A percentile compares a stretch with the other conserved stretches of the same genome.
Conservation (phyloP, 2,888 invertebrate genomes). For the Acrocyrtus sp. region DNA sequence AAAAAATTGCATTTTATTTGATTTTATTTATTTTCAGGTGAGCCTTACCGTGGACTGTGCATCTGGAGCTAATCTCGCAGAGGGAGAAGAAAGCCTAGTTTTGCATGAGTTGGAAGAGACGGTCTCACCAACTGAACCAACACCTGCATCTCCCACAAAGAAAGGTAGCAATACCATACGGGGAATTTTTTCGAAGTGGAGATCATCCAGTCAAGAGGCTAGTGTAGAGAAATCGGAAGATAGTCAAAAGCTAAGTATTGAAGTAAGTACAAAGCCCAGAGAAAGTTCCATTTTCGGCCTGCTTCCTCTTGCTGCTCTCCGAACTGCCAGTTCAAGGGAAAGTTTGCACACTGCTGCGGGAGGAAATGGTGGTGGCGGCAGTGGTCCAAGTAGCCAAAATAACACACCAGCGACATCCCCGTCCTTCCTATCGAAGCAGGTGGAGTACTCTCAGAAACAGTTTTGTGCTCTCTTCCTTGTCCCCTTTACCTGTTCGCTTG, state of each 20-base stretch:
- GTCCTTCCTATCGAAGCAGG: constrained; percentile 62
- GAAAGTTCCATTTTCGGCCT: constrained; percentile 63
- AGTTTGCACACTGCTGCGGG: constrained; percentile 60
- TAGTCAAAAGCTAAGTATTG: constrained; percentile 54
- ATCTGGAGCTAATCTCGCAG: constrained; percentile 57
- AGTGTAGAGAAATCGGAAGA: constrained; percentile 62
- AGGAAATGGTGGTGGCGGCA: constrained; percentile 46
- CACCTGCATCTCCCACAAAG: constrained; percentile 55
- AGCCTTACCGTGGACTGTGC: constrained; percentile 67
- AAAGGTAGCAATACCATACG: constrained; percentile 54
- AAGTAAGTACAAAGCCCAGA: constrained; percentile 51
- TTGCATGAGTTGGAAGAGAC: constrained; percentile 61
- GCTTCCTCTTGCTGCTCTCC: constrained; percentile 61
- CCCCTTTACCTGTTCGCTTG: not conserved
- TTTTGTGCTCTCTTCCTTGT: not conserved
- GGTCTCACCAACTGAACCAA: constrained; percentile 53
- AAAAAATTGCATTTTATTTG: not conserved
- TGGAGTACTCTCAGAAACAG: too few species aligned
- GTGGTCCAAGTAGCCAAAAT: constrained; percentile 62
- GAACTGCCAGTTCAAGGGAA: constrained; percentile 65
- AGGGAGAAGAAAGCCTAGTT: constrained; percentile 59
- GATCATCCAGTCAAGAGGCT: constrained; percentile 63
- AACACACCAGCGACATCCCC: constrained; percentile 61
- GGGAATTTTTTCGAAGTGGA: constrained; percentile 62
- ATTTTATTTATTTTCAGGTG: constrained; percentile 63